These are phyloP conservation scores for Oxyteleia sp. DNA, from an alignment of 2,888 invertebrate genomes.

Conservation along the genomic window DNA sequence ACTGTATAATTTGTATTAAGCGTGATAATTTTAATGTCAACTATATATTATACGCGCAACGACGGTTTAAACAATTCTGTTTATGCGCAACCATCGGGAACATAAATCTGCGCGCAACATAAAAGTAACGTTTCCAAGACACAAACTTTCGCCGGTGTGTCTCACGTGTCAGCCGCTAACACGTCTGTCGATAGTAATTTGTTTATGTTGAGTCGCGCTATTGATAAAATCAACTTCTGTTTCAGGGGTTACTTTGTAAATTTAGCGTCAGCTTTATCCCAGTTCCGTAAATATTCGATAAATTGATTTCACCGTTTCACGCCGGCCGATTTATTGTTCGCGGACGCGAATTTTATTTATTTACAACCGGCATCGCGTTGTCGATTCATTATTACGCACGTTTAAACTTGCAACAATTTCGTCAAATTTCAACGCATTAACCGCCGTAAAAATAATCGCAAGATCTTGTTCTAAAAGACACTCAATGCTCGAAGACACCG, in stretches of 20 bases:
- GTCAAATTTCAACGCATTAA: too few species aligned
- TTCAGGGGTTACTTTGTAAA: conserved; percentile 25
- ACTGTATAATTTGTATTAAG: conserved; percentile 10
- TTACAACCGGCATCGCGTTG: too few species aligned
- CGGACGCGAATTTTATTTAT: too few species aligned
- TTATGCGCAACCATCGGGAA: neutral
- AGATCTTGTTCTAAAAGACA: too few species aligned
- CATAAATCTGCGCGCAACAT: conserved; percentile 40
- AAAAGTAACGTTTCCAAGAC: conserved; percentile 52
- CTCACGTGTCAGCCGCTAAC: conserved; percentile 28
- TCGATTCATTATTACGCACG: too few species aligned
- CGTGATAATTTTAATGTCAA: conserved; percentile 25
- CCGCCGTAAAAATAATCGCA: neutral
- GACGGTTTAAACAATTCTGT: conserved; percentile 16
- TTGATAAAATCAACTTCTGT: conserved; percentile 38
- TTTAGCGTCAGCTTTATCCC: conserved; percentile 5
- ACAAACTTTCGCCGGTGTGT: conserved; percentile 60
- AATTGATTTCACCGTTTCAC: neutral
- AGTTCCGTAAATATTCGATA: neutral
- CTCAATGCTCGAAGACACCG: too few species aligned
- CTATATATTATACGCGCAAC: neutral
- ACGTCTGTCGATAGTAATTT: conserved; percentile 55
- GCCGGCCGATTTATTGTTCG: neutral
- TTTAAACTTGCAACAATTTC: too few species aligned
- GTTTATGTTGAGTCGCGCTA: conserved; percentile 37